Evolutionary conservation across 2,888 invertebrate genomes (phyloP).

Genomic region (Drosophila pegasa): DNA sequence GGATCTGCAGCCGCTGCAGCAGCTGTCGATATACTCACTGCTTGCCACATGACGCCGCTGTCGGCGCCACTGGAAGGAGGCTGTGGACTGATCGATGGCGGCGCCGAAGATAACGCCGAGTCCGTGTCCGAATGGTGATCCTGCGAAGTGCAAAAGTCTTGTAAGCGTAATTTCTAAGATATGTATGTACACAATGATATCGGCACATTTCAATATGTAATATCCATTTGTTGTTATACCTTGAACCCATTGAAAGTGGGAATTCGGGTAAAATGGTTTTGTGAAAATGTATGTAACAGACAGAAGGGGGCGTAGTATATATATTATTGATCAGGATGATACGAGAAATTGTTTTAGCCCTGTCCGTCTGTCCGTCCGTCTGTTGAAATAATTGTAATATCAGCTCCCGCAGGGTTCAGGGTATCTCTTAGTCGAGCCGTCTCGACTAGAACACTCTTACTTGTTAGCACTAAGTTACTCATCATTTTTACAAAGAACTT

Average conservation of each 20-base stretch:
- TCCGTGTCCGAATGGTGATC: slow-evolving; percentile 87
- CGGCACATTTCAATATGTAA: background rate
- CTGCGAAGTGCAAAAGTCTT: slow-evolving; percentile 36
- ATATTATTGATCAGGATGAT: too few species aligned
- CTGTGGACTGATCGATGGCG: slow-evolving; percentile 89
- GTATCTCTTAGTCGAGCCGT: too few species aligned
- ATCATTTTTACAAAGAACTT: background rate
- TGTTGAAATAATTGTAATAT: too few species aligned
- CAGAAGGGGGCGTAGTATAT: too few species aligned
- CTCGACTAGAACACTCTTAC: too few species aligned
- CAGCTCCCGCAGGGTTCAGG: too few species aligned
- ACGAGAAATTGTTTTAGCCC: too few species aligned
- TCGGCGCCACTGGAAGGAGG: slow-evolving; percentile 85
- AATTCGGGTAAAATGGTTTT: too few species aligned
- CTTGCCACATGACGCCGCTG: slow-evolving; percentile 84
- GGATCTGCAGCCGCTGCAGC: slow-evolving; percentile 2
- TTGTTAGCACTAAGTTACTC: too few species aligned
- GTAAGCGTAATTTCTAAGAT: background rate
- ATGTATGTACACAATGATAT: background rate
- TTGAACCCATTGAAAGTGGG: too few species aligned
- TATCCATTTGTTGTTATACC: background rate
- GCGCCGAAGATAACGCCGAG: slow-evolving; percentile 89
- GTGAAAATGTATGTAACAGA: too few species aligned
- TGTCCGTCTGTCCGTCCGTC: too few species aligned
- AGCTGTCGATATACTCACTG: slow-evolving; percentile 69